Evolutionary conservation across 1,140 invertebrate species (phyloP).

Genomic region (Papilio aristodemus): DNA sequence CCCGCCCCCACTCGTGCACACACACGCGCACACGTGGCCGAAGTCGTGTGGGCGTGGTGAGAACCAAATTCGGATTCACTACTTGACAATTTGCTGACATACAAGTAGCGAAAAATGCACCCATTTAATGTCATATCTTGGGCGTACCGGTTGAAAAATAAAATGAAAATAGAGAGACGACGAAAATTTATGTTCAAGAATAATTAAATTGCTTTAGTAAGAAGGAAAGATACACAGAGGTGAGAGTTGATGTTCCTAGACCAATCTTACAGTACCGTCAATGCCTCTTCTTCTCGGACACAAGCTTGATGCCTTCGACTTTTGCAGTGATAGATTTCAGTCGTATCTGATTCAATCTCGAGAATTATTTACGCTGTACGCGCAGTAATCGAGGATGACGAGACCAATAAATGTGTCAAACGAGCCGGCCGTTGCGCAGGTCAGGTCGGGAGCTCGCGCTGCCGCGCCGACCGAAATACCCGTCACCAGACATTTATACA

Average conservation of each 20-base stretch:
- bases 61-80: background rate
- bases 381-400: background rate
- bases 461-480: conserved; percentile 50
- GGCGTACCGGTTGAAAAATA: background rate
- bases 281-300: too few relatives aligned
- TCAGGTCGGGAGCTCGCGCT: conserved; percentile 40
- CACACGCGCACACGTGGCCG: conserved; percentile 1
- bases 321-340: too few relatives aligned
- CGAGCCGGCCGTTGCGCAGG: conserved; percentile 44
- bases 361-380: background rate
- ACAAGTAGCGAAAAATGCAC: background rate
- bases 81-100: conserved; percentile 12
- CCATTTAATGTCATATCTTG: background rate
- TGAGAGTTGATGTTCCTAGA: too few relatives aligned
- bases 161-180: background rate
- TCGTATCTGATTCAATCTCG: background rate
- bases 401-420: conserved; percentile 14
- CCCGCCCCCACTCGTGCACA: background rate
- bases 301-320: too few relatives aligned
- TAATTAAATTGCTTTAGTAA: too few relatives aligned
- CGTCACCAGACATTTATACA: conserved; percentile 53
- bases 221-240: too few relatives aligned
- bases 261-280: too few relatives aligned
- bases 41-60: background rate
- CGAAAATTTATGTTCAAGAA: too few relatives aligned